These are phyloP conservation scores for Tupaia tana DNA, from an alignment of 2,113 vertebrate species.

Conservation along the genomic window DNA sequence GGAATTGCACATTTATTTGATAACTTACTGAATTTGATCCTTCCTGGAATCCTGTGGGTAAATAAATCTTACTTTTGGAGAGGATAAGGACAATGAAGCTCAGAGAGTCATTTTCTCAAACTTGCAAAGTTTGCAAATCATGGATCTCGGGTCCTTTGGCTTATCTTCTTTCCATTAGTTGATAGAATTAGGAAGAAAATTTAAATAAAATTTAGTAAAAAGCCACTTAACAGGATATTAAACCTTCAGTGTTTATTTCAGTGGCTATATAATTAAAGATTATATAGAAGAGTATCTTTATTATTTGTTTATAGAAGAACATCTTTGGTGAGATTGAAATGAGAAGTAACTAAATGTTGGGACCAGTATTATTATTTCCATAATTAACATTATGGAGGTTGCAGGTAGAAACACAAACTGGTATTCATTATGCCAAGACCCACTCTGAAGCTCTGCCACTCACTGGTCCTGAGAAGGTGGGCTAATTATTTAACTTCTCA, in stretches of 20 bases:
- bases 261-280: neutral
- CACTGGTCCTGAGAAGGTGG: neutral
- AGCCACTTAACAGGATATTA: conserved; percentile 16
- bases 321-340: neutral
- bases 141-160: neutral
- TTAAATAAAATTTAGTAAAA: neutral
- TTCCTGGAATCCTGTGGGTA: neutral
- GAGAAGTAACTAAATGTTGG: neutral
- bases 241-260: neutral
- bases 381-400: neutral
- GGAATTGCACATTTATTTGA: neutral
- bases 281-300: too few relatives aligned
- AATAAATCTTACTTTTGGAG: conserved; percentile 19
- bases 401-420: neutral
- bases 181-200: neutral
- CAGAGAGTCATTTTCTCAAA: neutral
- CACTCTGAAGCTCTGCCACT: neutral
- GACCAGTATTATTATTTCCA: neutral
- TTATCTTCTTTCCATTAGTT: neutral
- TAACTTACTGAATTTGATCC: neutral
- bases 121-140: neutral
- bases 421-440: neutral
- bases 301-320: neutral
- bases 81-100: neutral
- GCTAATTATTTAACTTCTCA: neutral